phyloP scores from a whole-genome alignment of 2,888 invertebrate species.

The Ceramica pisi region DNA sequence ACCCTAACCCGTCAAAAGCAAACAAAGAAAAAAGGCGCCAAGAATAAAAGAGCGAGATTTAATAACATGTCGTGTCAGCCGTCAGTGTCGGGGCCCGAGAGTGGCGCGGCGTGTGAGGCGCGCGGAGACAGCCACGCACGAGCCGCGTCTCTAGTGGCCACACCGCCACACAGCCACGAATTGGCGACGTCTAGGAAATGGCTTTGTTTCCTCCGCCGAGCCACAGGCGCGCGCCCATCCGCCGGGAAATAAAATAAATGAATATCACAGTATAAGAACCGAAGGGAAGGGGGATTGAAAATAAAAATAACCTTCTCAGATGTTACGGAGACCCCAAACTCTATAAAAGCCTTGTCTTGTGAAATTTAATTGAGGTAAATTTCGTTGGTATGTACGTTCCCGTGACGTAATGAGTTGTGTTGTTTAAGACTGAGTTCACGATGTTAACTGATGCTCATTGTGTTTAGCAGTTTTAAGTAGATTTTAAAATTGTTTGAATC shows the following conservation, averaged over 20 bases:
- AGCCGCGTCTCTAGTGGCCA: conserved; percentile 59
- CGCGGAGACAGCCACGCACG: conserved; percentile 18
- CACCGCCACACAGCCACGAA: conserved; percentile 62
- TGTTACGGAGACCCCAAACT: conserved; percentile 73
- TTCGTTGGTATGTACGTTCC: conserved; percentile 66
- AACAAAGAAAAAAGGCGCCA: conserved; percentile 50
- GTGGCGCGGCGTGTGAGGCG: conserved; percentile 28
- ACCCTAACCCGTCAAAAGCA: conserved; percentile 36
- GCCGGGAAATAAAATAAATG: conserved; percentile 86
- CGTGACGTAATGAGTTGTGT: conserved; percentile 73
- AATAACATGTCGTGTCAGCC: conserved; percentile 65
- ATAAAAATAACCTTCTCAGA: conserved; percentile 77
- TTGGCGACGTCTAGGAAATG: conserved; percentile 83
- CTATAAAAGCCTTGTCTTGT: conserved; percentile 74
- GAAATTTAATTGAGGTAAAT: conserved; percentile 80
- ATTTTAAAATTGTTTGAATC: conserved; percentile 33
- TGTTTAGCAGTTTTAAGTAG: conserved; percentile 27
- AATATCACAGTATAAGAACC: conserved; percentile 81
- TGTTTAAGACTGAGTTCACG: conserved; percentile 66
- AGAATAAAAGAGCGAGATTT: conserved; percentile 61
- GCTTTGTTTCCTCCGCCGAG: conserved; percentile 85
- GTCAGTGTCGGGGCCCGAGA: conserved; percentile 50
- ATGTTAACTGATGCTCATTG: conserved; percentile 49
- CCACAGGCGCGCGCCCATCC: conserved; percentile 78
- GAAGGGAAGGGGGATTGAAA: conserved; percentile 66